These are phyloP conservation scores for Mesocricetus auratus DNA, from an alignment of 2,113 vertebrate species.

Conservation along the genomic window DNA sequence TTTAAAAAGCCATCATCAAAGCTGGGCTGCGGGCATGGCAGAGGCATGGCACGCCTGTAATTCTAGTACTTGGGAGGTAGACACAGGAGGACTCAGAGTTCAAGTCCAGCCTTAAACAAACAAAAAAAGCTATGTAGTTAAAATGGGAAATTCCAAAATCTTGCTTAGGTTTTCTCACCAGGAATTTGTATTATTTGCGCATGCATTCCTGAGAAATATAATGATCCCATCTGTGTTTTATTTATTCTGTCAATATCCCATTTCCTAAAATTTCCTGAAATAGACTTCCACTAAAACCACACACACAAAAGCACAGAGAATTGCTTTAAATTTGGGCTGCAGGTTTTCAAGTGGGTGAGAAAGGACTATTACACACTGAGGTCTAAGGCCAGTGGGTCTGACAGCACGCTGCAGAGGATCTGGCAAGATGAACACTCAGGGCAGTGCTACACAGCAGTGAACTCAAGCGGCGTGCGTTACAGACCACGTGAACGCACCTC, in stretches of 20 bases:
- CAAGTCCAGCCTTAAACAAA: neutral
- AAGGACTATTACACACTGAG: neutral
- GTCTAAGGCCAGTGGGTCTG: neutral
- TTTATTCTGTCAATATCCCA: neutral
- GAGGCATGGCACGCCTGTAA: neutral
- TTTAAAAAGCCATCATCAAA: neutral
- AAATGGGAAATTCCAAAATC: neutral
- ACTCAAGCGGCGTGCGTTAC: neutral
- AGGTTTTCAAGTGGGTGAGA: neutral
- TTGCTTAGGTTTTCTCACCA: neutral
- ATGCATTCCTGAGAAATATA: neutral
- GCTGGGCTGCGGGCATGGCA: neutral
- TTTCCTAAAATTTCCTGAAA: conserved; percentile 19
- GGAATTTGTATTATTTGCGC: neutral
- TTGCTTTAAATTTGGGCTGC: neutral
- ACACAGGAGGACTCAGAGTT: neutral
- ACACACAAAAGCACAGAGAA: neutral
- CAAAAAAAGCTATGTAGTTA: neutral
- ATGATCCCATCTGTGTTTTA: neutral
- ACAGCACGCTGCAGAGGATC: neutral
- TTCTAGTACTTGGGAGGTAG: neutral
- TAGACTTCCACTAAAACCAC: neutral
- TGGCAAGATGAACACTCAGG: neutral
- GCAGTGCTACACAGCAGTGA: neutral
- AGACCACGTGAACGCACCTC: neutral